These are phyloP conservation scores for Nomada fucata DNA, from an alignment of 2,888 invertebrate genomes.

Conservation along the genomic window DNA sequence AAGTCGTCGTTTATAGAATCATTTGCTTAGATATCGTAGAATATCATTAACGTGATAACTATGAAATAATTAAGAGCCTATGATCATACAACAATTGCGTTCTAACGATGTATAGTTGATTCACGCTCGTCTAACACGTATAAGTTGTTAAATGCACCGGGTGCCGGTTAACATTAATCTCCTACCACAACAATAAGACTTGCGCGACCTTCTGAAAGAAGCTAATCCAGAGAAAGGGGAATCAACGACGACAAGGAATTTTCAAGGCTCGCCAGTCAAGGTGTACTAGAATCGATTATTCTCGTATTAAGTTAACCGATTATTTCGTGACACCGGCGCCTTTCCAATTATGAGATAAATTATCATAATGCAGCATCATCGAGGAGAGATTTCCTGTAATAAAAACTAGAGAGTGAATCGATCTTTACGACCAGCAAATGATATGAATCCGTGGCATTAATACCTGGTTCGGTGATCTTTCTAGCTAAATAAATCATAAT, in stretches of 20 bases:
- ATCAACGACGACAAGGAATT: neutral
- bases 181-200: neutral
- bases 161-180: neutral
- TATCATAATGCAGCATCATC: too few relatives aligned
- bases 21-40: neutral
- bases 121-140: too few relatives aligned
- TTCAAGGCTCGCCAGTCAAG: neutral
- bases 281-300: conserved; percentile 7
- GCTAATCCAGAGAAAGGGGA: conserved; percentile 9
- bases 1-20: neutral
- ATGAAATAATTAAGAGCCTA: neutral
- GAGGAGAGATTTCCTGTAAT: too few relatives aligned
- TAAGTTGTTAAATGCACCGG: too few relatives aligned
- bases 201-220: neutral
- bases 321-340: too few relatives aligned
- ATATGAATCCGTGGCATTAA: too few relatives aligned
- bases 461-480: too few relatives aligned
- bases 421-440: too few relatives aligned
- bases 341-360: too few relatives aligned
- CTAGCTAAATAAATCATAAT: too few relatives aligned
- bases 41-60: neutral
- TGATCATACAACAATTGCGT: neutral
- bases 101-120: neutral
- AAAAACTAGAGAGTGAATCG: too few relatives aligned
- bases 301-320: neutral